These are phyloP conservation scores for Opisthograptis luteolata DNA, from an alignment of 2,888 invertebrate genomes.

Conservation along the genomic window DNA sequence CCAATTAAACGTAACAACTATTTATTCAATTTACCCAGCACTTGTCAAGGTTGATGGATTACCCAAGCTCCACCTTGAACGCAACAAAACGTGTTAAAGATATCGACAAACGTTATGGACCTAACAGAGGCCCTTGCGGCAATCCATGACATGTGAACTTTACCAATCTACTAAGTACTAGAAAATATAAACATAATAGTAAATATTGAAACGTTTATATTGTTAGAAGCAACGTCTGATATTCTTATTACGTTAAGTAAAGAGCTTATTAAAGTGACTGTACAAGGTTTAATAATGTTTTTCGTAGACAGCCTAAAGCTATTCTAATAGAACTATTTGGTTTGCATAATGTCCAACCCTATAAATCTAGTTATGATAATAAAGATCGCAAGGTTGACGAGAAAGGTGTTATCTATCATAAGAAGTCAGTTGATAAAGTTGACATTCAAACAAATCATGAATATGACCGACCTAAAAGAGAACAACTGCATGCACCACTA, in stretches of 20 bases:
- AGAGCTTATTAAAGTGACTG: neutral
- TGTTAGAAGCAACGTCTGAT: constrained; percentile 4
- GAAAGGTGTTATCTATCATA: constrained; percentile 23
- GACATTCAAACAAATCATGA: neutral
- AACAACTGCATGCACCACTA: too few relatives aligned
- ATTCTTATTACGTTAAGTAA: too few relatives aligned
- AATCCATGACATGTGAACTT: constrained; percentile 8
- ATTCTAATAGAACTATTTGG: constrained; percentile 30
- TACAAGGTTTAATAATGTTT: constrained; percentile 24
- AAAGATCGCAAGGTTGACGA: constrained; percentile 19
- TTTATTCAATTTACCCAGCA: neutral
- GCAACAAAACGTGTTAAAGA: constrained; percentile 6
- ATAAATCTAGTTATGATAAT: constrained; percentile 28
- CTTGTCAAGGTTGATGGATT: constrained; percentile 13
- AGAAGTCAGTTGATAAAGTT: neutral
- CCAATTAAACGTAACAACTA: neutral
- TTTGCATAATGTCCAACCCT: constrained; percentile 32
- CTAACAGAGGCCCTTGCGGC: constrained; percentile 13
- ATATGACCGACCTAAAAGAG: neutral
- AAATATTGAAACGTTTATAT: neutral
- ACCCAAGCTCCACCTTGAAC: constrained; percentile 2
- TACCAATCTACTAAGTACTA: neutral
- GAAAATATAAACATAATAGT: neutral
- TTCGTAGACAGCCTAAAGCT: constrained; percentile 30
- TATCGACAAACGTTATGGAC: constrained; percentile 7